Evolutionary conservation across 2,797 vertebrate species (phyloP), one percentile per base, ranked within the genome.

Genomic region (Sparidentex hasta): DNA sequence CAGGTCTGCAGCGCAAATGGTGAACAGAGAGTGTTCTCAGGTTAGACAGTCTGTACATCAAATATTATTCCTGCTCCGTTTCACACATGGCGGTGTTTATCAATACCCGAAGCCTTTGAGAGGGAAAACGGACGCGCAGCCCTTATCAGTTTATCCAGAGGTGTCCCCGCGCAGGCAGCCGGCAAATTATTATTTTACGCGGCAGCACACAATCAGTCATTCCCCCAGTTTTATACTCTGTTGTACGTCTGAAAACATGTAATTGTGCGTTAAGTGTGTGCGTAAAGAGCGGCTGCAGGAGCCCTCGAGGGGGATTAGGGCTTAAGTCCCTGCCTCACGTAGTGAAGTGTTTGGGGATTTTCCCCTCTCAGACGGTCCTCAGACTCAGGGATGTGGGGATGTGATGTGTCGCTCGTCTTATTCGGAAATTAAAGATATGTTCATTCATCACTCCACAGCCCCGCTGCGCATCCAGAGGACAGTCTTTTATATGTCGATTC

Each of bases 121-220:
- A 9, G 2, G 16, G 20, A 58, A 58, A 21, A 61, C 5, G 73
- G 21, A 14, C 51, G 23, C 18, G 27, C 21, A 13, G 17, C 21
- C 6, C 33, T 51, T 47, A 66, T 74, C 58, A 27, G 44, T 61
- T 82, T 71, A 41, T 59, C 43, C 51, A 54, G 38, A 44, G 46
- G 69, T 75, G 65, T 38, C 71, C 20, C 41, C 27, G 14, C 17
- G 17, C 47, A 7, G n/a, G 63, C 57, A 64, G 55, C 54, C 55
- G 44, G 76, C 44, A 80, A 85, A 90, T 87, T 78, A 85, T 87
- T 87, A 76, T 87, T 88, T 90, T 87, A 25, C 67, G 18, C 75
- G 48, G 81, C 74, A 78, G 65, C 74, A 50, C 78, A 58, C 65
- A 81, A 88, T 84, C 85, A 79, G 65, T 81, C 74, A 78, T 85